phyloP scores from a whole-genome alignment of 2,113 vertebrate genomes.

The Motacilla tschutschensis region DNA sequence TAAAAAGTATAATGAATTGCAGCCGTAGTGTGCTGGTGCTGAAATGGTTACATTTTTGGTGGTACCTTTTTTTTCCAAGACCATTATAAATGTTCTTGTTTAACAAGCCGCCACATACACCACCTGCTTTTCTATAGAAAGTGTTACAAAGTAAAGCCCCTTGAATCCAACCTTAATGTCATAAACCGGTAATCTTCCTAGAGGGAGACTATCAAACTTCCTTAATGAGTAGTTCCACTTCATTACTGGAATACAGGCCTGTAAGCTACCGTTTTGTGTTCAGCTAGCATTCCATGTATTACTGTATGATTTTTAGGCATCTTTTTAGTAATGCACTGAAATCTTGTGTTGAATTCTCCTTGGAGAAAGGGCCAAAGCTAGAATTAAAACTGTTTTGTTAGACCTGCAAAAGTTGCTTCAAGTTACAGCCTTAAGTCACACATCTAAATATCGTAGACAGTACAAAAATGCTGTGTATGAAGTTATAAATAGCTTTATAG shows the following conservation, averaged over 20 bases:
- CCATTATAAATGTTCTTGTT: slow-evolving; percentile 4
- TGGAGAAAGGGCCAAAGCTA: neutral
- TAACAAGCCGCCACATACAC: neutral
- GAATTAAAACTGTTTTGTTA: neutral
- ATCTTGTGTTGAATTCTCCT: neutral
- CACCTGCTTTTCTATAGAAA: slow-evolving; percentile 19
- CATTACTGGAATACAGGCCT: neutral
- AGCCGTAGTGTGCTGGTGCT: neutral
- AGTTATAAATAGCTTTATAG: neutral
- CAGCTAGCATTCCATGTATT: neutral
- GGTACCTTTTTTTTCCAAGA: neutral
- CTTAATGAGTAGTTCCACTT: slow-evolving; percentile 11
- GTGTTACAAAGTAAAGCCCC: slow-evolving; percentile 4
- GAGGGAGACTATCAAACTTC: slow-evolving; percentile 16
- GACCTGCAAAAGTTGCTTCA: neutral
- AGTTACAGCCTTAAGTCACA: neutral
- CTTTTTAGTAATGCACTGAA: neutral
- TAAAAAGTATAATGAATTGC: neutral
- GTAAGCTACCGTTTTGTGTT: neutral
- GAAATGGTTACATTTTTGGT: slow-evolving; percentile 15
- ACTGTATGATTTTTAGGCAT: neutral
- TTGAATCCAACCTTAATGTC: slow-evolving; percentile 35
- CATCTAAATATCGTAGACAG: neutral
- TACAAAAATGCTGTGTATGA: neutral
- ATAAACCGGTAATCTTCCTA: slow-evolving; percentile 27